A percentile compares a stretch with the other conserved stretches of the same genome.
These are phyloP conservation scores for Rissa tridactyla DNA, from an alignment of 2,113 vertebrate species.

Conservation along the genomic window DNA sequence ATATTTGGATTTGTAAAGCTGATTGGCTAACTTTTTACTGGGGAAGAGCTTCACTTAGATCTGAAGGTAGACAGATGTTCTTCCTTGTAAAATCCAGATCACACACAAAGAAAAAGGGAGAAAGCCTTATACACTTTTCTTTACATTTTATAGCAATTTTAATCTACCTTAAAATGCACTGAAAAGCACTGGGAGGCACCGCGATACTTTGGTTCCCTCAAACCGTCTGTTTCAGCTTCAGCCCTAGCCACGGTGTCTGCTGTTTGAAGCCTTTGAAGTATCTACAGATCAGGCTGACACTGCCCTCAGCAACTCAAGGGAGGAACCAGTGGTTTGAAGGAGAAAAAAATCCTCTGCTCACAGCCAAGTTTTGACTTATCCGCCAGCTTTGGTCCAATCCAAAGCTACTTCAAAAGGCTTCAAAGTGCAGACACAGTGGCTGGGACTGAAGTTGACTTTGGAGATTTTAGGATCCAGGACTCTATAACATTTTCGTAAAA, in stretches of 20 bases:
- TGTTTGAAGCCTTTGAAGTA: slow-evolving; percentile 16
- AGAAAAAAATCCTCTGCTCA: background rate
- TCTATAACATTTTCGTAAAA: background rate
- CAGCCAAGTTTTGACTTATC: slow-evolving; percentile 23
- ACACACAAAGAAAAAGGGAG: background rate
- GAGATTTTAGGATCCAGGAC: background rate
- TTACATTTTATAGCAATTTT: background rate
- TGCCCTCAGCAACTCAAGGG: background rate
- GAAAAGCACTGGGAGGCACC: background rate
- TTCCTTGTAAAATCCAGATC: background rate
- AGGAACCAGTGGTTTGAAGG: background rate
- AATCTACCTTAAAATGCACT: background rate
- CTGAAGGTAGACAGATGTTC: background rate
- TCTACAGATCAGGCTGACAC: background rate
- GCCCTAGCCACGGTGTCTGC: background rate
- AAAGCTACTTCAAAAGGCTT: slow-evolving; percentile 22
- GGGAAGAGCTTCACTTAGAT: background rate
- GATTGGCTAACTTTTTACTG: background rate
- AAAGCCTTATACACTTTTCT: background rate
- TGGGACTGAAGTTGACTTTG: background rate
- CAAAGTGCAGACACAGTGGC: background rate
- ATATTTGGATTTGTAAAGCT: background rate
- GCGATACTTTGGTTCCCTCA: background rate
- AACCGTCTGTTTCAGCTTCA: background rate
- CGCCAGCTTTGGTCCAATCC: slow-evolving; percentile 1